These are phyloP conservation scores for Chelon labrosus DNA, from an alignment of 2,797 vertebrate genomes.

Conservation along the genomic window DNA sequence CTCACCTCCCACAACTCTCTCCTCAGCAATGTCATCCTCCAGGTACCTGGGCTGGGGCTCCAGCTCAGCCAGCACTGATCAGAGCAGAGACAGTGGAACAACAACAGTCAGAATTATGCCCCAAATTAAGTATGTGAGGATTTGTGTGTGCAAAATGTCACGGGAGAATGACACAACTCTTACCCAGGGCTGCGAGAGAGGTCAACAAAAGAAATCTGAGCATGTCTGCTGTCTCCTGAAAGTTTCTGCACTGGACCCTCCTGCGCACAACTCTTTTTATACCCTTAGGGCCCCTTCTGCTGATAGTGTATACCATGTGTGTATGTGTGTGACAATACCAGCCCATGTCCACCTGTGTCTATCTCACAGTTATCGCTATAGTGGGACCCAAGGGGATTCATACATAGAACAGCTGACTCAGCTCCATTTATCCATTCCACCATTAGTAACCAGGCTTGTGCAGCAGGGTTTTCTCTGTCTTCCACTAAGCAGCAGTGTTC, in stretches of 20 bases:
- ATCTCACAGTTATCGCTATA: constrained; percentile 74
- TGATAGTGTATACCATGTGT: constrained; percentile 12
- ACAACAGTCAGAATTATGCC: constrained; percentile 2
- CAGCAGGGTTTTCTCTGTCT: neutral
- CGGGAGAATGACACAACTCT: constrained; percentile 45
- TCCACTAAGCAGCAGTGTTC: neutral
- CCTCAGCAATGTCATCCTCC: constrained; percentile 64
- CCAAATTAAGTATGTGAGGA: neutral
- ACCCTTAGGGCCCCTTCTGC: constrained; percentile 10
- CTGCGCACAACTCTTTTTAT: constrained; percentile 61
- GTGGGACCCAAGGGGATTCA: neutral
- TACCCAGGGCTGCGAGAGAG: constrained; percentile 81
- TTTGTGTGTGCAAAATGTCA: constrained; percentile 5
- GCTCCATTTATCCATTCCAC: constrained; percentile 25
- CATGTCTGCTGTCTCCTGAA: constrained; percentile 73
- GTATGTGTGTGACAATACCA: constrained; percentile 1
- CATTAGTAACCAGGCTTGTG: neutral
- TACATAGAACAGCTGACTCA: constrained; percentile 48
- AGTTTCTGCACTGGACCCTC: constrained; percentile 26
- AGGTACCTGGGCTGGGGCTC: constrained; percentile 79
- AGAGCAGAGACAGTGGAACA: constrained; percentile 12
- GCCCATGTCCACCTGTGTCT: constrained; percentile 64
- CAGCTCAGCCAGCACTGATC: constrained; percentile 78
- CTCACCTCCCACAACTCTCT: constrained; percentile 82
- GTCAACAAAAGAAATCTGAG: constrained; percentile 81